A percentile compares a stretch with the other conserved stretches of the same genome.
Conservation (phyloP, 92 coral and sea anemone species). For the Chrysogorgia sp. region DNA sequence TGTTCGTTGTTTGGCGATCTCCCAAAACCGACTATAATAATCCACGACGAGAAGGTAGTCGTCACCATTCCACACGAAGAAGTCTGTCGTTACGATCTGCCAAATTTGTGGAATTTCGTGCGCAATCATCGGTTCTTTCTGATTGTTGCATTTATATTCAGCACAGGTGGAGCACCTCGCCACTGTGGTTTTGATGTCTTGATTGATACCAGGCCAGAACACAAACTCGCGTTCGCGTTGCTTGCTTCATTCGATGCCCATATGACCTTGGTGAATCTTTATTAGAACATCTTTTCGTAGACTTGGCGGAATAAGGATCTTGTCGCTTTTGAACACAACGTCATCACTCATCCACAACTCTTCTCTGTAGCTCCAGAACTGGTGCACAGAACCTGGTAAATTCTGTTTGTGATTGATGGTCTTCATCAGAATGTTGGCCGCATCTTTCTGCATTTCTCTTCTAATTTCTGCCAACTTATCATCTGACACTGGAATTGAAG, state of each 20-base stretch:
- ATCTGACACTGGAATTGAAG: too few relatives aligned
- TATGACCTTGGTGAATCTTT: conserved; percentile 26
- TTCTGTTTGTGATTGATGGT: too few relatives aligned
- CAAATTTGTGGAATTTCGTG: conserved; percentile 38
- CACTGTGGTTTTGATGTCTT: conserved; percentile 28
- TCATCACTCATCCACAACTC: not conserved
- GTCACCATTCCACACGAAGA: conserved; percentile 18
- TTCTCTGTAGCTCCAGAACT: too few relatives aligned
- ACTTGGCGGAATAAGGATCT: conserved; percentile 29
- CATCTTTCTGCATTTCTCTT: too few relatives aligned
- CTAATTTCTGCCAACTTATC: too few relatives aligned
- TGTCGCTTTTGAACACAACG: conserved; percentile 35
- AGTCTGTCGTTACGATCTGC: conserved; percentile 32
- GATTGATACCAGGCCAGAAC: conserved; percentile 30
- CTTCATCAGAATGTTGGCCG: too few relatives aligned
- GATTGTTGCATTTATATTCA: conserved; percentile 15
- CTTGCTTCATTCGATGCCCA: conserved; percentile 19
- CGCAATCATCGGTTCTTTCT: conserved; percentile 45
- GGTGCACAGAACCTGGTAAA: too few relatives aligned
- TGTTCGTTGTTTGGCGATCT: conserved; percentile 32
- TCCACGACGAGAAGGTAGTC: conserved; percentile 29
- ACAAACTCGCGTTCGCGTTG: conserved; percentile 27
- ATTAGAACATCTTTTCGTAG: conserved; percentile 28
- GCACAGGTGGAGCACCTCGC: conserved; percentile 41
- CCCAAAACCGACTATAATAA: conserved; percentile 24